A percentile compares a stretch with the other conserved stretches of the same genome.
phyloP scores from a whole-genome alignment of 2,113 vertebrate genomes.

The Helogale parvula region DNA sequence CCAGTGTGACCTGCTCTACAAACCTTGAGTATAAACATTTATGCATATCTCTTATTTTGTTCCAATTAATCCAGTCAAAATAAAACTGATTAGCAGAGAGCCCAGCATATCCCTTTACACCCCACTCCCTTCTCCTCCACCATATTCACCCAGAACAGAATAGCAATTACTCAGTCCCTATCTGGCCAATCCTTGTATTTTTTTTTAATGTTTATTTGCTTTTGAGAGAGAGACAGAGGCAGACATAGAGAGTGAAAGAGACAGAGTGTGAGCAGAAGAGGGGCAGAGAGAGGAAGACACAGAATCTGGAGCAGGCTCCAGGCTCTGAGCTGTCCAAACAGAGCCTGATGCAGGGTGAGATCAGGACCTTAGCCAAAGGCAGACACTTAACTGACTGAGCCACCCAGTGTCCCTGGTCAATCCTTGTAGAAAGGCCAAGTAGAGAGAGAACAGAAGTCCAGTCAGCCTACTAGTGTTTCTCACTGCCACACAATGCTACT shows the following conservation, averaged over 20 bases:
- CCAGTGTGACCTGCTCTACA: neutral
- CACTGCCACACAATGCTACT: neutral
- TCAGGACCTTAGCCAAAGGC: too few relatives aligned
- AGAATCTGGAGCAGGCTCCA: too few relatives aligned
- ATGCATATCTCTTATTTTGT: neutral
- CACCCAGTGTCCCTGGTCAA: too few relatives aligned
- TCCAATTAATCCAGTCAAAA: neutral
- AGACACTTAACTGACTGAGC: too few relatives aligned
- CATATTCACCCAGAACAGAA: neutral
- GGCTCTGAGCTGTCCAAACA: too few relatives aligned
- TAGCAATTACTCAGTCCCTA: neutral
- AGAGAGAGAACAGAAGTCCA: neutral
- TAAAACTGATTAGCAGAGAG: neutral
- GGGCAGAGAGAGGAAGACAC: too few relatives aligned
- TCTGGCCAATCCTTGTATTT: too few relatives aligned
- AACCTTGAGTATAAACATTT: neutral
- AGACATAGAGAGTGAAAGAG: too few relatives aligned
- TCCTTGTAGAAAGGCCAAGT: neutral
- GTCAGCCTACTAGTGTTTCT: neutral
- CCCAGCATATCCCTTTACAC: neutral
- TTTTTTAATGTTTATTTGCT: too few relatives aligned
- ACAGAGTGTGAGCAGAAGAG: too few relatives aligned
- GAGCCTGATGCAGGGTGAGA: too few relatives aligned
- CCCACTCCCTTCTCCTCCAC: neutral
- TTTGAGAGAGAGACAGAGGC: too few relatives aligned